A percentile compares a stretch with the other conserved stretches of the same genome.
phyloP scores from a whole-genome alignment of 2,797 vertebrate genomes.

The Tauraco hartlaubi region DNA sequence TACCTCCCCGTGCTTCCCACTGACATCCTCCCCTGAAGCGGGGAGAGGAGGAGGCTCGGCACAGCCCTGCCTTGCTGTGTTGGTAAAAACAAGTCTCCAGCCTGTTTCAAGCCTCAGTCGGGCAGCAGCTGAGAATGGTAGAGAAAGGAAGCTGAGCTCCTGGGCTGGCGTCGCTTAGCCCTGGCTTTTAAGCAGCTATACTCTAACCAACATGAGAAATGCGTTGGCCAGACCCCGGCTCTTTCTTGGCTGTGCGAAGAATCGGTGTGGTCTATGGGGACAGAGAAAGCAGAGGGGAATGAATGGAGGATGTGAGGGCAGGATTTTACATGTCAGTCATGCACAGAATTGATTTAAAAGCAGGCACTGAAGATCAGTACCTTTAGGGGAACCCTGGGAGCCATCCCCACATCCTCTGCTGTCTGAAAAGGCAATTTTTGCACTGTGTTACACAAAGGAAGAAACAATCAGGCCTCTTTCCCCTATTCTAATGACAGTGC shows the following conservation, averaged over 20 bases:
- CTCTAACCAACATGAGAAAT: background rate
- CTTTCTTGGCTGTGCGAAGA: background rate
- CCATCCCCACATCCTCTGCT: background rate
- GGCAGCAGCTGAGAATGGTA: background rate
- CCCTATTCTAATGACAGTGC: background rate
- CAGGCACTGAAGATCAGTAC: background rate
- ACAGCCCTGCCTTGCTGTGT: background rate
- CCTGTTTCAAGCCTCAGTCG: background rate
- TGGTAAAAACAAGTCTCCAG: background rate
- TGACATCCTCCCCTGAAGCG: background rate
- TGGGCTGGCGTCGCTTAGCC: background rate
- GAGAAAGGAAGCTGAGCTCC: background rate
- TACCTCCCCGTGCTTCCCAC: background rate
- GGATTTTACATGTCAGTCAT: background rate
- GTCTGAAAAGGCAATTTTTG: background rate
- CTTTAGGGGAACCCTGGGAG: background rate
- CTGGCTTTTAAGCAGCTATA: background rate
- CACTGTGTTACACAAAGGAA: background rate
- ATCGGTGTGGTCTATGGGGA: background rate
- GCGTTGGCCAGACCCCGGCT: accelerated
- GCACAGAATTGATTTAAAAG: background rate
- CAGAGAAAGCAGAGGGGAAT: background rate
- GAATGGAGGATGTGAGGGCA: background rate
- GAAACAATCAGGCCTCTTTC: background rate
- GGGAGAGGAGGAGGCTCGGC: background rate